Conservation (phyloP, 1,140 invertebrate genomes). For the Lepidurus couesii region DNA sequence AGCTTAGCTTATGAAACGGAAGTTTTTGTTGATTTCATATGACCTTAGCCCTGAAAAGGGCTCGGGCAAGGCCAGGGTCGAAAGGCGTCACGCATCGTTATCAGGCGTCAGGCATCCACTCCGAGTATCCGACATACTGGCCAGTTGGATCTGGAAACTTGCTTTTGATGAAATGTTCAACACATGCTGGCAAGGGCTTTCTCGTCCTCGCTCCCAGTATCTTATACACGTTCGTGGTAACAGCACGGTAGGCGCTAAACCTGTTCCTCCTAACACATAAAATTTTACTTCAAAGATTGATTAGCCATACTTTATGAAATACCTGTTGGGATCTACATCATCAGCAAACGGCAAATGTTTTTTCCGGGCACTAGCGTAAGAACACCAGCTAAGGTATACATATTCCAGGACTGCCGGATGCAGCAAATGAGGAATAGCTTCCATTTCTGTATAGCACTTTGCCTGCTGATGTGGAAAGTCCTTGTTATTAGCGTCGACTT, state of each 20-base stretch:
- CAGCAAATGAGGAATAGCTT: neutral
- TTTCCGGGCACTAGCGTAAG: neutral
- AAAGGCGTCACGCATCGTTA: neutral
- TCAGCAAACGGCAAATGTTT: neutral
- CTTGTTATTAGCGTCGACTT: neutral
- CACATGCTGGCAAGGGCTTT: neutral
- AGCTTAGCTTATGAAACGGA: too few relatives aligned
- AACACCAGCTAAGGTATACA: neutral
- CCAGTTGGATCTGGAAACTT: neutral
- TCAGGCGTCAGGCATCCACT: neutral
- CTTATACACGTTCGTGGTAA: neutral
- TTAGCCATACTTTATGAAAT: neutral
- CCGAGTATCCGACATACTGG: neutral
- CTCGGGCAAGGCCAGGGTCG: neutral
- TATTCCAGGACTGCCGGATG: neutral
- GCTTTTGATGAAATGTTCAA: neutral
- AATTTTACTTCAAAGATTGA: neutral
- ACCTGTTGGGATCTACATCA: neutral
- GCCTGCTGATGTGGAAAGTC: neutral
- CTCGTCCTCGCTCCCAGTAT: neutral
- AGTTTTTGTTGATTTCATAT: too few relatives aligned
- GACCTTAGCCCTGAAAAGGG: too few relatives aligned
- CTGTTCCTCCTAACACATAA: neutral
- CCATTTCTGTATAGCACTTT: neutral
- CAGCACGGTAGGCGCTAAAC: neutral